Evolutionary conservation across 2,797 vertebrate species (phyloP).

Genomic region (Sebastes glaucus): DNA sequence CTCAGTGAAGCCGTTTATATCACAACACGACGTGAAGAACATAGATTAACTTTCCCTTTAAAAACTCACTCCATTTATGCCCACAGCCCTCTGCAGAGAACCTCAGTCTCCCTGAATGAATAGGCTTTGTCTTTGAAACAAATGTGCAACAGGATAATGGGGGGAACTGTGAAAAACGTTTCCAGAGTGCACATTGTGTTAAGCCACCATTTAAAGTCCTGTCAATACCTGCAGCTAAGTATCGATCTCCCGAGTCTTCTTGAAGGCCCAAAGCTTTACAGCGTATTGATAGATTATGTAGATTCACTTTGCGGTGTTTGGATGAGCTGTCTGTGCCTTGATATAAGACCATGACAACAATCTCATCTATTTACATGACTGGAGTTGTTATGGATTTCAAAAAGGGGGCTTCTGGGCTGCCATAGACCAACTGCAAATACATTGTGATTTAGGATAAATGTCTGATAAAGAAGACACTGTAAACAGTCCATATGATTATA

Average conservation of each 20-base stretch:
- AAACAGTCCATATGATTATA: not conserved
- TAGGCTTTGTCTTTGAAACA: constrained; percentile 54
- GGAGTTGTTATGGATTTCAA: constrained; percentile 50
- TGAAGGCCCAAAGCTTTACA: constrained; percentile 62
- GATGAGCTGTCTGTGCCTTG: constrained; percentile 60
- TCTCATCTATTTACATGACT: constrained; percentile 58
- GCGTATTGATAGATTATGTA: constrained; percentile 75
- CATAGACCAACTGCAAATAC: constrained; percentile 23
- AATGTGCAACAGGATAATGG: constrained; percentile 62
- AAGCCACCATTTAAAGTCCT: constrained; percentile 77
- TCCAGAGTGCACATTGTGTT: constrained; percentile 68
- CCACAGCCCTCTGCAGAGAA: constrained; percentile 16
- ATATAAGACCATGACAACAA: constrained; percentile 65
- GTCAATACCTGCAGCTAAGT: constrained; percentile 70
- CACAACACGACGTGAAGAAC: constrained; percentile 23
- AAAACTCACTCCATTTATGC: constrained; percentile 40
- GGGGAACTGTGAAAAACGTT: constrained; percentile 62
- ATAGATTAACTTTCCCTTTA: constrained; percentile 32
- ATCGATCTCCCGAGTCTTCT: constrained; percentile 63
- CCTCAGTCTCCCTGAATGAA: constrained; percentile 37
- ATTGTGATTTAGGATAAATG: constrained; percentile 12
- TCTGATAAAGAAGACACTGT: not conserved
- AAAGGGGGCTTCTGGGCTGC: constrained; percentile 14
- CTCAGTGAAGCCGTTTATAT: constrained; percentile 37
- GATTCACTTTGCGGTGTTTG: constrained; percentile 63